Conservation (phyloP, 2,797 vertebrate species). For the Micromesistius poutassou region DNA sequence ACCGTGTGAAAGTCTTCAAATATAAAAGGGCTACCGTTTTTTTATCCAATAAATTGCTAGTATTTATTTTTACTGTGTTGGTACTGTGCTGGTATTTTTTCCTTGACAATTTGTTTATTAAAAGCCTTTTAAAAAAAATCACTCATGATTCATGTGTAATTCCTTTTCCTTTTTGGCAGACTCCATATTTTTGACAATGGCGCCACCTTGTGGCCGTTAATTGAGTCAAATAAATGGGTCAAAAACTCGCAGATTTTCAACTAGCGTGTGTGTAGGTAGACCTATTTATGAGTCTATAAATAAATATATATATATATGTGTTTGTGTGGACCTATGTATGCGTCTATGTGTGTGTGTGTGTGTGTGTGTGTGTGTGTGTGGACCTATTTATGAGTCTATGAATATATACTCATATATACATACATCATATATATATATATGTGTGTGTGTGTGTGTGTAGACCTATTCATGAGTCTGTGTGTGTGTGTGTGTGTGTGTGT, state of each 20-base stretch:
- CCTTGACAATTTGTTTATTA: slow-evolving; percentile 52
- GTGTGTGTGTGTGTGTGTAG: background rate
- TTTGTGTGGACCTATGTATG: background rate
- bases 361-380: background rate
- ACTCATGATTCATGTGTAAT: slow-evolving; percentile 14
- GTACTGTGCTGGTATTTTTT: slow-evolving; percentile 42
- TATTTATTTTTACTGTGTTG: slow-evolving; percentile 62
- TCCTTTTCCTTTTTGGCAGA: slow-evolving; percentile 12
- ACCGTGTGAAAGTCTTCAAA: slow-evolving; percentile 60
- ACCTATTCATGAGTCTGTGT: no score
- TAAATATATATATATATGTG: background rate
- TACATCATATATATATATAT: background rate
- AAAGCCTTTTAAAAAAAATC: slow-evolving; percentile 59
- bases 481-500: background rate
- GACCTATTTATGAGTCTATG: background rate
- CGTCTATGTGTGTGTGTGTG: background rate
- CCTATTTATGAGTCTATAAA: background rate
- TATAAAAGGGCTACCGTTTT: slow-evolving; percentile 76
- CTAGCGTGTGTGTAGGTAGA: background rate
- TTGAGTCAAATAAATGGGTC: background rate
- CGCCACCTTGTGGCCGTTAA: slow-evolving; percentile 56
- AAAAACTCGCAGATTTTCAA: background rate
- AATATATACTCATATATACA: background rate
- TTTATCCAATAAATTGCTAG: slow-evolving; percentile 53
- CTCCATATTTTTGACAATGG: slow-evolving; percentile 44